Evolutionary conservation across 2,888 invertebrate genomes (phyloP).

Genomic region (Platerodrilus igneus): DNA sequence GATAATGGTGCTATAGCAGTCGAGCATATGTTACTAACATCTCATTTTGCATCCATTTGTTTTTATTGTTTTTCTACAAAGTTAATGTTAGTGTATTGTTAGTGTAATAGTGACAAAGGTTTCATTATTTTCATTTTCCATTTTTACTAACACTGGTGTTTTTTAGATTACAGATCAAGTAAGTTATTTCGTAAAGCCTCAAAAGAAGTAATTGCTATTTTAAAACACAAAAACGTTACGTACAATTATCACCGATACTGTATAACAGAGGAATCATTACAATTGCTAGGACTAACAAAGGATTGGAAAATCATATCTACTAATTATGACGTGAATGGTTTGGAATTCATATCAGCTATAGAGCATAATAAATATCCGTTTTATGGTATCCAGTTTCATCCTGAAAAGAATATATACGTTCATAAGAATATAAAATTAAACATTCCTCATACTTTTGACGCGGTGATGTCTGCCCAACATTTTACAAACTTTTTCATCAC

Average conservation of each 20-base stretch:
- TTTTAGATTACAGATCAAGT: conserved; percentile 57
- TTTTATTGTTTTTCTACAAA: too few species aligned
- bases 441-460: conserved; percentile 62
- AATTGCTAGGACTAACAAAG: conserved; percentile 51
- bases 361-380: conserved; percentile 74
- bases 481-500: conserved; percentile 78
- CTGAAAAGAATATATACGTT: conserved; percentile 82
- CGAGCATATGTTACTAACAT: too few species aligned
- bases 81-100: too few species aligned
- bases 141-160: too few species aligned
- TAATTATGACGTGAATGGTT: conserved; percentile 60
- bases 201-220: conserved; percentile 53
- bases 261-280: conserved; percentile 48
- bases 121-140: too few species aligned
- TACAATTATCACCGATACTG: conserved; percentile 60
- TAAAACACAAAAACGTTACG: conserved; percentile 62
- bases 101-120: too few species aligned
- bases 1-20: too few species aligned
- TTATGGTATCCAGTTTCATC: conserved; percentile 87
- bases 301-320: conserved; percentile 68
- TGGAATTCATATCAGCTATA: conserved; percentile 70
- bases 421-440: conserved; percentile 57
- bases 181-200: conserved; percentile 63
- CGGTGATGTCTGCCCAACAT: conserved; percentile 64
- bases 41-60: too few species aligned